phyloP scores from a whole-genome alignment of 1,140 invertebrate species.

The Drosophila kohkoa region DNA sequence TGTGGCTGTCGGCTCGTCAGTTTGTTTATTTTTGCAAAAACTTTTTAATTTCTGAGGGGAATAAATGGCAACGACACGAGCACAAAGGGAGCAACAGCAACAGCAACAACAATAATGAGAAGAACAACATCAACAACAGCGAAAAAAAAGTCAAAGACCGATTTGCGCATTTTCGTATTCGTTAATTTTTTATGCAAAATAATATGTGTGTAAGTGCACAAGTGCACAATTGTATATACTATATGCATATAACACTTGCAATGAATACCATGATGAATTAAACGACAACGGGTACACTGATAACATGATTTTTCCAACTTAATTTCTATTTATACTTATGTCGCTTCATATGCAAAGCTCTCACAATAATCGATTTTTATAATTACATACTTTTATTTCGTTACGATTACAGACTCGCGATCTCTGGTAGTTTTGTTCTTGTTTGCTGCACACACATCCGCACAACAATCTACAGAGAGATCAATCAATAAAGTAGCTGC shows the following conservation, averaged over 20 bases:
- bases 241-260: constrained; percentile 11
- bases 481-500: constrained; percentile 19
- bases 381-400: constrained; percentile 14
- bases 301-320: constrained; percentile 16
- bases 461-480: neutral
- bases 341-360: constrained; percentile 1
- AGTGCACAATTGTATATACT: neutral
- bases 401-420: constrained; percentile 24
- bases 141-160: constrained; percentile 65
- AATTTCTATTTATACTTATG: constrained; percentile 11
- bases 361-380: constrained; percentile 13
- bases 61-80: constrained; percentile 23
- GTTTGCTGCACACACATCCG: constrained; percentile 8
- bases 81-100: constrained; percentile 40
- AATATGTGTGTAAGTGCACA: constrained; percentile 15
- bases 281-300: neutral
- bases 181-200: constrained; percentile 44
- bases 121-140: constrained; percentile 16
- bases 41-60: constrained; percentile 39
- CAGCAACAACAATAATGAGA: constrained; percentile 23
- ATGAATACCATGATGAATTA: constrained; percentile 1
- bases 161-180: constrained; percentile 49
- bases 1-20: constrained; percentile 16
- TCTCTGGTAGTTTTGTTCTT: constrained; percentile 24
- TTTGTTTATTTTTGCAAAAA: constrained; percentile 45